A percentile compares a stretch with the other conserved stretches of the same genome.
These are phyloP conservation scores for Micronycteris hirsuta DNA, from an alignment of 2,113 vertebrate species.

Conservation along the genomic window DNA sequence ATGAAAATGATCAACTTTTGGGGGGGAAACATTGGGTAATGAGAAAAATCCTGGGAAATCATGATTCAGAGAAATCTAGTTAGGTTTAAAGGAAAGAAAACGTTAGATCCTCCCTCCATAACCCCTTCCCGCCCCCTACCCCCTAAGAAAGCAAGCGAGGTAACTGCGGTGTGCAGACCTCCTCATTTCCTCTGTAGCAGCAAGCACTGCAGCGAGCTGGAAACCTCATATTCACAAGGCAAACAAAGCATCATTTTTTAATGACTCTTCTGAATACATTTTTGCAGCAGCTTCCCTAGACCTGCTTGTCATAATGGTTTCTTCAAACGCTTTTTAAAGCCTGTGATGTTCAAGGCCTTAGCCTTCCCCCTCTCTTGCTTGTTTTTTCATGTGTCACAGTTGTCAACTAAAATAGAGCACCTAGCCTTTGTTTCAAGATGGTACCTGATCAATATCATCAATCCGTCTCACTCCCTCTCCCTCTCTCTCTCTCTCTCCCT, in stretches of 20 bases:
- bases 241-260: conserved; percentile 99
- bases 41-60: conserved; percentile 63
- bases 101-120: not conserved
- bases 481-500: conserved; percentile 82
- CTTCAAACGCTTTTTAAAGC: conserved; percentile 92
- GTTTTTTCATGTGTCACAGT: conserved; percentile 98
- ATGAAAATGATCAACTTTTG: conserved; percentile 64
- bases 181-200: conserved; percentile 82
- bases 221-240: conserved; percentile 91
- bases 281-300: conserved; percentile 89
- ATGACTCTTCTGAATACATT: conserved; percentile 95
- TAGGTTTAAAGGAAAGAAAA: conserved; percentile 65
- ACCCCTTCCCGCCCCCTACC: not conserved
- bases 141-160: conserved; percentile 39
- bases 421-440: conserved; percentile 94
- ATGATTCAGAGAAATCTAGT: conserved; percentile 49
- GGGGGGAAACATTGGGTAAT: conserved; percentile 55
- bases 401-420: conserved; percentile 93
- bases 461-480: conserved; percentile 84
- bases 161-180: conserved; percentile 72
- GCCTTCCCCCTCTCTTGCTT: conserved; percentile 89
- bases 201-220: conserved; percentile 80
- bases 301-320: conserved; percentile 95
- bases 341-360: conserved; percentile 97
- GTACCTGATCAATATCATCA: conserved; percentile 99